A percentile compares a stretch with the other conserved stretches of the same genome.
Conservation (phyloP, 2,113 vertebrate genomes). For the Pardalotus punctatus region DNA sequence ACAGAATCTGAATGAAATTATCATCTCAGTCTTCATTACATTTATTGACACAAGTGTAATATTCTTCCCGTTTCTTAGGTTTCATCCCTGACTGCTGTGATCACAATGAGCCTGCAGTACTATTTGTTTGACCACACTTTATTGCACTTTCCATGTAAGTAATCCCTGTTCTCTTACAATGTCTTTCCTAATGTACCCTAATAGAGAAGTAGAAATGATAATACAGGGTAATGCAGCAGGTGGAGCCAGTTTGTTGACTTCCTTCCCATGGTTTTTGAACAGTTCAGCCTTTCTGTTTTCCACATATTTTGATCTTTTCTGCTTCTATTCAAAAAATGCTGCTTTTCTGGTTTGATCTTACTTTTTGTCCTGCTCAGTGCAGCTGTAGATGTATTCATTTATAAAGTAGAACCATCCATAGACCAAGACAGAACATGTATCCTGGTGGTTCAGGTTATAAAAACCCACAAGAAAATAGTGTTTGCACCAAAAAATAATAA, state of each 20-base stretch:
- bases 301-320: background rate
- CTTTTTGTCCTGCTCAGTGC: background rate
- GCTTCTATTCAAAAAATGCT: background rate
- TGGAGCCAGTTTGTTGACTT: background rate
- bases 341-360: background rate
- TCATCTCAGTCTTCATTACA: background rate
- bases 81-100: background rate
- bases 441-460: background rate
- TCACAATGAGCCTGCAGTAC: background rate
- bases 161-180: background rate
- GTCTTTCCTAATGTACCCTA: background rate
- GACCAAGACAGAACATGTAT: background rate
- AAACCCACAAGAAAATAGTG: background rate
- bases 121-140: background rate
- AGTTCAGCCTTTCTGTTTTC: background rate
- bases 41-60: conserved; percentile 1
- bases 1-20: background rate
- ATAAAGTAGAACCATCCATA: background rate
- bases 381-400: background rate
- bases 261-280: background rate
- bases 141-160: background rate
- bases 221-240: background rate
- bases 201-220: background rate
- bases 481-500: background rate
- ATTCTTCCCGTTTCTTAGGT: background rate